These are phyloP conservation scores for Hesperophylax magnus DNA, from an alignment of 1,140 invertebrate species.

Conservation along the genomic window DNA sequence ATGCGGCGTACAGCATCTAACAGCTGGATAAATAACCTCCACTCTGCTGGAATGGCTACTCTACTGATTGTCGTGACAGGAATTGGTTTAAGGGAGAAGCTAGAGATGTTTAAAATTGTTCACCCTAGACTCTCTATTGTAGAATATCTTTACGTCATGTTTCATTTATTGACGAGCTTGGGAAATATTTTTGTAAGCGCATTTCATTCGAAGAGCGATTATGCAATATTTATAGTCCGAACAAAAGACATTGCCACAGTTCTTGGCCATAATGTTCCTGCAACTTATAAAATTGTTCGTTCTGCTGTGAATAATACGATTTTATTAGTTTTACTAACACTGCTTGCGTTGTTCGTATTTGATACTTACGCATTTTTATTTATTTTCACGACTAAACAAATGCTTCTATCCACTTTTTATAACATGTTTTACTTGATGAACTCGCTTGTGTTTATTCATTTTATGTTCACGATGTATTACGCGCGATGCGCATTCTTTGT, in stretches of 20 bases:
- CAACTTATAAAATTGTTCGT: neutral
- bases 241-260: neutral
- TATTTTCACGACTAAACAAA: neutral
- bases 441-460: neutral
- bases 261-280: neutral
- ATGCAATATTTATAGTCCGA: neutral
- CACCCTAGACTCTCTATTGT: neutral
- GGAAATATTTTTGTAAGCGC: neutral
- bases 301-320: neutral
- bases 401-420: neutral
- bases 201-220: neutral
- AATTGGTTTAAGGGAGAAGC: neutral
- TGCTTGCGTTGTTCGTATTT: neutral
- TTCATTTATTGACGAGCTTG: neutral
- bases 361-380: neutral
- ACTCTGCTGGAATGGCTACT: neutral
- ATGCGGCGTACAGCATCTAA: neutral
- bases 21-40: neutral
- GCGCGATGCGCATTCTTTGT: neutral
- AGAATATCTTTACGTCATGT: neutral
- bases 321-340: neutral
- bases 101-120: neutral
- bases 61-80: neutral
- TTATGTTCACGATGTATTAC: neutral
- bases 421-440: neutral